phyloP scores from a whole-genome alignment of 2,888 invertebrate genomes.

The Schrankia costaestrigalis region DNA sequence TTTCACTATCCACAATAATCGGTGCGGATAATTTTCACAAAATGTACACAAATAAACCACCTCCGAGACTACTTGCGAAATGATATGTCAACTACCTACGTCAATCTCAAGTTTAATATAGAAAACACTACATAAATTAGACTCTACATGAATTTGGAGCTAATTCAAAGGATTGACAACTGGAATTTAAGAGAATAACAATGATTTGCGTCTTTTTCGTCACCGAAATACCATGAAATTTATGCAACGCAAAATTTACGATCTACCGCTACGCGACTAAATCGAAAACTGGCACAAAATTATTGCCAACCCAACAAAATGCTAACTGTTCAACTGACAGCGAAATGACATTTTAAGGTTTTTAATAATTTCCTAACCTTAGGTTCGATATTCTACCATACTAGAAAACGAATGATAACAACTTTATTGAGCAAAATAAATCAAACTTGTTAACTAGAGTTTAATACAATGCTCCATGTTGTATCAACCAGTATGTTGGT shows the following conservation, averaged over 20 bases:
- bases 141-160: constrained; percentile 11
- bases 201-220: constrained; percentile 36
- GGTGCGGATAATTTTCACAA: constrained; percentile 52
- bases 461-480: too few relatives aligned
- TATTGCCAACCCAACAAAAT: constrained; percentile 26
- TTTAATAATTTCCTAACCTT: too few relatives aligned
- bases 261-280: constrained; percentile 42
- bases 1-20: constrained; percentile 38
- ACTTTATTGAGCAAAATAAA: too few relatives aligned
- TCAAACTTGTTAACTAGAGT: too few relatives aligned
- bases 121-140: constrained; percentile 12
- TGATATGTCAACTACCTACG: constrained; percentile 66
- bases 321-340: constrained; percentile 26
- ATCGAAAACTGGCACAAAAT: constrained; percentile 50
- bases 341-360: constrained; percentile 22
- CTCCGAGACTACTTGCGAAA: constrained; percentile 69
- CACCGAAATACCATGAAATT: constrained; percentile 27
- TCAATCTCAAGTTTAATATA: constrained; percentile 43
- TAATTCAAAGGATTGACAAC: constrained; percentile 10
- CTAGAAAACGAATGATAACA: too few relatives aligned
- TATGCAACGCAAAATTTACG: constrained; percentile 18
- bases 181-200: constrained; percentile 14
- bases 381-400: too few relatives aligned
- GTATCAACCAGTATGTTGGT: too few relatives aligned
- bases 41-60: constrained; percentile 71